A percentile compares a stretch with the other conserved stretches of the same genome.
Conservation (phyloP, 2,797 vertebrate species). For the Karalla daura region DNA sequence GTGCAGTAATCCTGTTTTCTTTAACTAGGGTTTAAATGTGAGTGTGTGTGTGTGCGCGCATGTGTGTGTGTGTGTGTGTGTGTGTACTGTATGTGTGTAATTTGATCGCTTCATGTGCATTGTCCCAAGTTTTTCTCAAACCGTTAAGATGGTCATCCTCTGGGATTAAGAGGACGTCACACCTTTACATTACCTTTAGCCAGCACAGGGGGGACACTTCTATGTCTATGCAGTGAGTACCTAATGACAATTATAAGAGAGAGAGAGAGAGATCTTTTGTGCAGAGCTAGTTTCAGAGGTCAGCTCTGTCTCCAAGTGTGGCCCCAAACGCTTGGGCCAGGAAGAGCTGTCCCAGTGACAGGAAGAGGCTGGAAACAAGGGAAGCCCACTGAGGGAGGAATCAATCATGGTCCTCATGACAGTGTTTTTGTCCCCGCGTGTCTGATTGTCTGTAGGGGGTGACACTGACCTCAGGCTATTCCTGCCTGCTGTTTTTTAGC, state of each 20-base stretch:
- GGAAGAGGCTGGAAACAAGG: conserved; percentile 73
- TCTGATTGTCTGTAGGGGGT: conserved; percentile 61
- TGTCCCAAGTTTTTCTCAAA: conserved; percentile 14
- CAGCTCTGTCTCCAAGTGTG: conserved; percentile 15
- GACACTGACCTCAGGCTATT: conserved; percentile 60
- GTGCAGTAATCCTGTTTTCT: conserved; percentile 78
- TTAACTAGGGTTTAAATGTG: conserved; percentile 42
- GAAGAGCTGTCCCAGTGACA: conserved; percentile 51
- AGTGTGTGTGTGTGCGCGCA: not conserved
- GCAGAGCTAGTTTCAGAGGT: not conserved
- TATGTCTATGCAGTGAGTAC: not conserved
- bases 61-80: conserved; percentile 8
- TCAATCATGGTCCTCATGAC: conserved; percentile 64
- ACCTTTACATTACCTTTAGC: no score
- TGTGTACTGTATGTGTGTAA: conserved; percentile 14
- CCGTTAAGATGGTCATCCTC: conserved; percentile 1
- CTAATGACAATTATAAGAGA: no score
- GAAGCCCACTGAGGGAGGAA: conserved; percentile 61
- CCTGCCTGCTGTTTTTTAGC: conserved; percentile 52
- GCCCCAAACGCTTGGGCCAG: conserved; percentile 32
- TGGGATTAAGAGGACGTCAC: not conserved
- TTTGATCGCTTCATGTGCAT: conserved; percentile 23
- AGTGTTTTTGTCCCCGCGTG: conserved; percentile 60
- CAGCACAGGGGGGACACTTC: not conserved
- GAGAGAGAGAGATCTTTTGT: no score